phyloP scores from a whole-genome alignment of 2,113 vertebrate species.

The Furnarius figulus region DNA sequence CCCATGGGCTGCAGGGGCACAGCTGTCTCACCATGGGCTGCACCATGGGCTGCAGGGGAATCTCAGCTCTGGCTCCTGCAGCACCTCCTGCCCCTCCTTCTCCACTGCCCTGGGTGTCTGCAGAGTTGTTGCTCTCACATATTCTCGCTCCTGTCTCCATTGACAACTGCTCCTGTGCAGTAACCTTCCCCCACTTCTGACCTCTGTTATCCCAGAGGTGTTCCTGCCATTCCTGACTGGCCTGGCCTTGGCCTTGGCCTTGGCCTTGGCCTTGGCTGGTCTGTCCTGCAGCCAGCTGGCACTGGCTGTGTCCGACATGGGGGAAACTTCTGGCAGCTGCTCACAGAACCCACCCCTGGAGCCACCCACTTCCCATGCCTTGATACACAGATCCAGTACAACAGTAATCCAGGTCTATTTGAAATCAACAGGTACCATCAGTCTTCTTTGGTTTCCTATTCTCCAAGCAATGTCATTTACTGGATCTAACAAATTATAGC shows the following conservation, averaged over 20 bases:
- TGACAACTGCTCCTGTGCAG: neutral
- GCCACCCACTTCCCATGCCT: neutral
- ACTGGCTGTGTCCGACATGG: neutral
- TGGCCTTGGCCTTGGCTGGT: neutral
- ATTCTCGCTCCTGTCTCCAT: neutral
- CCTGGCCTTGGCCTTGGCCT: neutral
- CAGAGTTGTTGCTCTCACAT: neutral
- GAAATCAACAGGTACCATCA: accelerated
- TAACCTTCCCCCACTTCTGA: neutral
- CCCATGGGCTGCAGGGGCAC: too few relatives aligned
- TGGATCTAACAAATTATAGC: neutral
- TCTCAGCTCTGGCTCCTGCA: accelerated
- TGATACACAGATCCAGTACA: neutral
- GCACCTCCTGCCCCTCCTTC: neutral
- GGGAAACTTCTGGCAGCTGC: neutral
- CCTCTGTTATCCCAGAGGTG: neutral
- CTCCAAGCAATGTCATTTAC: neutral
- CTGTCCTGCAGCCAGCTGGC: neutral
- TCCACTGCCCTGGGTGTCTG: neutral
- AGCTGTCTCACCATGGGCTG: too few relatives aligned
- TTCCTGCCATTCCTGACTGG: neutral
- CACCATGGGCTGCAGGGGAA: too few relatives aligned
- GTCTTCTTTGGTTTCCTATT: neutral
- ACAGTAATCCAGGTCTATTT: neutral
- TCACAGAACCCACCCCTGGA: neutral